Conservation (phyloP, 2,113 vertebrate species). For the Micronisus gabar region DNA sequence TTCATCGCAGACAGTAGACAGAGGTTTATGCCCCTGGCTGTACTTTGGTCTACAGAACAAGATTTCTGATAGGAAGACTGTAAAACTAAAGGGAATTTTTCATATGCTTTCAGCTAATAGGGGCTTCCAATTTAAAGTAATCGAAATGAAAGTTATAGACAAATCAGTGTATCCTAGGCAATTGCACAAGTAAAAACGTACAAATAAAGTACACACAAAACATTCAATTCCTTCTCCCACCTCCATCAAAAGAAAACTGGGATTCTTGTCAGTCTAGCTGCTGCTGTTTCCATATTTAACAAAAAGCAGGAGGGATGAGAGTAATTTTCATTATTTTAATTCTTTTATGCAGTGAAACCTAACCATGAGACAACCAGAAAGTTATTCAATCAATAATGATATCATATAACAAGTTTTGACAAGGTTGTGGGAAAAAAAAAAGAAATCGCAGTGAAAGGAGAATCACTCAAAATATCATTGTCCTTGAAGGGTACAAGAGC, state of each 20-base stretch:
- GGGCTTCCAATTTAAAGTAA: background rate
- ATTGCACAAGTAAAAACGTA: background rate
- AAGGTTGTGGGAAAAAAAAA: background rate
- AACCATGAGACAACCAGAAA: background rate
- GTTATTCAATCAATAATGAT: background rate
- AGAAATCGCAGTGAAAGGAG: background rate
- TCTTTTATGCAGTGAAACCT: background rate
- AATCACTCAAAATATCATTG: background rate
- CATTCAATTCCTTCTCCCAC: background rate
- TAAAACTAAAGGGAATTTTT: background rate
- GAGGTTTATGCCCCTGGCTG: background rate
- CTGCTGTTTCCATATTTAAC: background rate
- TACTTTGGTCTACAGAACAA: background rate
- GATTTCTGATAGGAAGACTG: background rate
- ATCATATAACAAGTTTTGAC: background rate
- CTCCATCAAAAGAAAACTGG: background rate
- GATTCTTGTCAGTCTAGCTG: background rate
- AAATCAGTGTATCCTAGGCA: background rate
- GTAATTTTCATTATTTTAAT: slow-evolving; percentile 32
- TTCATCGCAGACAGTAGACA: background rate
- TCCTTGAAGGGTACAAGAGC: background rate
- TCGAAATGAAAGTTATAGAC: background rate
- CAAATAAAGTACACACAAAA: background rate
- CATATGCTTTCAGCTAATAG: background rate
- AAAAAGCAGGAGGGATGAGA: background rate